These are phyloP conservation scores for Zingel zingel DNA, from an alignment of 2,113 vertebrate genomes.

Conservation along the genomic window DNA sequence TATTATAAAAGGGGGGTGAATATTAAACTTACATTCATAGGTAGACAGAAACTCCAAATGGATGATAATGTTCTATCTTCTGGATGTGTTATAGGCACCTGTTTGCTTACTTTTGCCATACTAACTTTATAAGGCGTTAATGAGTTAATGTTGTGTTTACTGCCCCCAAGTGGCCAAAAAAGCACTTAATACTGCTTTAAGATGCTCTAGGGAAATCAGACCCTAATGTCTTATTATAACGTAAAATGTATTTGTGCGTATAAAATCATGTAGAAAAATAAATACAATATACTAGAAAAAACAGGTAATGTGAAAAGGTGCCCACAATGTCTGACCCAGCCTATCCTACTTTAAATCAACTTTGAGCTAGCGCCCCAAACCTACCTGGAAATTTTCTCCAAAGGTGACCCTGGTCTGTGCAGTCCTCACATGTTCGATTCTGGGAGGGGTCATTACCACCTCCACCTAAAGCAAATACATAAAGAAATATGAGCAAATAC, in stretches of 20 bases:
- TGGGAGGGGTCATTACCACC: constrained; percentile 85
- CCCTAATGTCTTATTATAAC: background rate
- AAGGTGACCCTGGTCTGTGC: constrained; percentile 76
- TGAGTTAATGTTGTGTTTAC: background rate
- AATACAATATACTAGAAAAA: background rate
- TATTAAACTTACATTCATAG: background rate
- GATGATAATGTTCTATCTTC: background rate
- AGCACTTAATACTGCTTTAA: background rate
- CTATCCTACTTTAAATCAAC: background rate
- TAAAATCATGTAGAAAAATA: background rate
- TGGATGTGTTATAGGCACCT: background rate
- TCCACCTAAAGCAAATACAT: constrained; percentile 71
- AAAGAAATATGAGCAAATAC: constrained; percentile 5
- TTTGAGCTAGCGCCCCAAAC: background rate
- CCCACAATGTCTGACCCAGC: too few relatives aligned
- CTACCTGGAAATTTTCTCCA: constrained; percentile 84
- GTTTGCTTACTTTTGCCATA: background rate
- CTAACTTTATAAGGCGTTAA: background rate
- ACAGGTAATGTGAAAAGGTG: background rate
- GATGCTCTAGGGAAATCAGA: background rate
- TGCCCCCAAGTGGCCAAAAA: background rate
- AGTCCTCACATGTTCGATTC: constrained; percentile 80
- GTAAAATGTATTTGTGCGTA: background rate
- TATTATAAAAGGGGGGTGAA: too few relatives aligned
- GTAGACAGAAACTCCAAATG: background rate